Evolutionary conservation across 2,888 invertebrate species (phyloP).

Genomic region (Lacanobia oleracea): DNA sequence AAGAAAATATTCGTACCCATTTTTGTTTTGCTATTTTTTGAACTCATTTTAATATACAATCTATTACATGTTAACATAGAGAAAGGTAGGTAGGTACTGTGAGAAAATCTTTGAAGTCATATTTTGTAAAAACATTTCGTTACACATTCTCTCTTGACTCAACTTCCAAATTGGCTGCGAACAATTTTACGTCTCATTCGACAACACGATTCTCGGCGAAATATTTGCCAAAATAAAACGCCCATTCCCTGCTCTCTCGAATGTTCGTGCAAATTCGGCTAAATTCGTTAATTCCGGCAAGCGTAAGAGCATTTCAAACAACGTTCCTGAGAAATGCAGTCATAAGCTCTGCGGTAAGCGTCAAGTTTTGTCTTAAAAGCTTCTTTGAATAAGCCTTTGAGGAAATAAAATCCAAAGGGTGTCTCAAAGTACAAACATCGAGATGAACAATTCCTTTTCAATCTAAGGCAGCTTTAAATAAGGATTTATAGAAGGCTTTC

Average conservation of each 20-base stretch:
- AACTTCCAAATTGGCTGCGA: slow-evolving; percentile 26
- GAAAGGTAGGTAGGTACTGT: too few relatives aligned
- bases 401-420: slow-evolving; percentile 36
- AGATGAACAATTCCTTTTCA: slow-evolving; percentile 39
- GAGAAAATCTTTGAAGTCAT: too few relatives aligned
- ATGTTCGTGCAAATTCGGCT: slow-evolving; percentile 3
- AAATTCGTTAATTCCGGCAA: slow-evolving; percentile 34
- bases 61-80: neutral
- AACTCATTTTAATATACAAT: slow-evolving; percentile 4
- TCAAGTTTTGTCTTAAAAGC: slow-evolving; percentile 40
- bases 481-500: slow-evolving; percentile 1
- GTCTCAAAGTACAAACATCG: slow-evolving; percentile 23
- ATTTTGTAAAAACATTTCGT: slow-evolving; percentile 22
- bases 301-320: slow-evolving; percentile 35
- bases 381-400: slow-evolving; percentile 36
- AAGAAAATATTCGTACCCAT: neutral
- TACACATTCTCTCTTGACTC: neutral
- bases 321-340: slow-evolving; percentile 33
- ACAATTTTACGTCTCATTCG: slow-evolving; percentile 35
- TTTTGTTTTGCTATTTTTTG: neutral
- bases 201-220: slow-evolving; percentile 1
- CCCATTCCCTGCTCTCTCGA: neutral
- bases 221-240: slow-evolving; percentile 36
- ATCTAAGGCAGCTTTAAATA: slow-evolving; percentile 16
- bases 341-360: slow-evolving; percentile 10